Base-by-base conservation (phyloP, 2,888 invertebrate genomes). In the Nematopogon swammerdamellus region DNA sequence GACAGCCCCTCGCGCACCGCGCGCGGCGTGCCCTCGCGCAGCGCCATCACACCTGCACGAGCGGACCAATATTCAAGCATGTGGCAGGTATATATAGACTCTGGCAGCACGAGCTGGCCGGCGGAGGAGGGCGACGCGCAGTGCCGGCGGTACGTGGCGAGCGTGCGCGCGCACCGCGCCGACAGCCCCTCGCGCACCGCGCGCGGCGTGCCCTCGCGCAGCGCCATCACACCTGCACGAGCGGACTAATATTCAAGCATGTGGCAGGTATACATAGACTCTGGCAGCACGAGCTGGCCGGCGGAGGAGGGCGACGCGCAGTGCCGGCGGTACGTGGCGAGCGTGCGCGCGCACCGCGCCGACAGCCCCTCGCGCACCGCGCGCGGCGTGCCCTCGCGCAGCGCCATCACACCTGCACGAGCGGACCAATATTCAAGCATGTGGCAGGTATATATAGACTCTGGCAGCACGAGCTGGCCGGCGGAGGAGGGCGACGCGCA, bases 61-160 rank as follows among this genome's bases (percentile, higher is more conserved):
- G 42, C 49, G 2, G 3, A 25, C 8, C 4, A 25, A 25, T 6
- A 25, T 6, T 25, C 8, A 6, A 25, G 25, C 8, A 25, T 25
- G 25, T 25, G 25, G 5, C n/a, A n/a, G n/a, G n/a, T n/a, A n/a
- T n/a, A n/a, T 87, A 99, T 91, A 64, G 93, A 93, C 80, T 99
- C 99, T 0, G 99, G 99, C 60, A 99, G 82, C 64, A 99, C 98
- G n/a, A 99, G 85, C 79, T 99, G 98, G 0, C 97, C 97, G 20
- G 92, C 90, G 43, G 95, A 94, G 19, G 96, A 91, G 3, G 95
- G 93, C 58, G 90, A 91, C 29, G 97, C 95, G 80, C 98, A 98
- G 73, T 97, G 92, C 61, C 97, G 93, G 45, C 98, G 85, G 80
- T 98, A 97, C 55, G 92, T 90, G 2, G 95, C 96, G 62, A 96